Evolutionary conservation across 2,888 invertebrate species (phyloP), one percentile per base, ranked within the genome.

Genomic region (Molorchus minor): DNA sequence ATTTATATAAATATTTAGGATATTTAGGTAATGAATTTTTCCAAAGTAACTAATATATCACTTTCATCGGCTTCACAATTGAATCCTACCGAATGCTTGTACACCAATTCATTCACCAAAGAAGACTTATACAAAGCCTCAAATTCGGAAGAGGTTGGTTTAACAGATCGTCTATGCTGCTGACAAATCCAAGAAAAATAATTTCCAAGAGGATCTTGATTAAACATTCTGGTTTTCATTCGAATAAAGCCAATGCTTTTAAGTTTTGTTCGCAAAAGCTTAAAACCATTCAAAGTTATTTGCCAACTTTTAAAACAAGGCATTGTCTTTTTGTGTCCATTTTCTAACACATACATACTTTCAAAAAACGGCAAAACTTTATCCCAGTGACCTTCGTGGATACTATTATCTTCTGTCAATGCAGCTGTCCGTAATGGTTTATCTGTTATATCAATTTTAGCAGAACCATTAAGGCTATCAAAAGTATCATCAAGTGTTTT

Each of bases 121-220:
- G 36, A 19, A 17, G 33, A 33, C 19, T 47, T 47, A 36, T 33
- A 36, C 16, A 20, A 17, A 12, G 33, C 12, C 12, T 2, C 13
- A 20, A 49, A 49, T 16, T 16, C 20, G 3, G 7, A 15, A 12
- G 4, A 5, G 7, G 19, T 20, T 1, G 49, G 20, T 12, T 29
- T 33, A 2, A 12, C 17, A 36, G 20, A 35, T 2, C 49, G 13
- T 20, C 13, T 10, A 17, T 16, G 15, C 19, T 33, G 49, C 7
- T 20, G 33, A 20, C 49, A 16, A 12, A 49, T 49, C n/a, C 8
- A 15, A 2, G 16, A n/a, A 36, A 49, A 49, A 10, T 16, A 19
- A 21, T 49, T 49, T 19, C 36, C 49, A 17, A 49, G 35, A 2
- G 49, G 49, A 20, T 49, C 49, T 36, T 49, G 49, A 17, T 49